Base-by-base conservation (phyloP, 2,888 invertebrate species). In the Phasia obesa region DNA sequence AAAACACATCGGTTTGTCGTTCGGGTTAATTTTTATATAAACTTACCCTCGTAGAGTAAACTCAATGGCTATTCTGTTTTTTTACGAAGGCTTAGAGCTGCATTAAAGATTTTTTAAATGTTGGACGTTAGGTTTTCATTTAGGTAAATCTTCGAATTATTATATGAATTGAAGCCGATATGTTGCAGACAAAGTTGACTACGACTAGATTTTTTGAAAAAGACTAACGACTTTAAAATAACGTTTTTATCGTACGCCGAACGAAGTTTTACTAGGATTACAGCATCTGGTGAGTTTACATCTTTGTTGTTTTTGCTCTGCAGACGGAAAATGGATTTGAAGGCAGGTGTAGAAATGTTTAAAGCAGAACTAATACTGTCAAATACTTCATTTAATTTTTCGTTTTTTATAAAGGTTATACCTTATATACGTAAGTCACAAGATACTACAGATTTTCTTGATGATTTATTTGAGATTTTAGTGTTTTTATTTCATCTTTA, bases 11-110 rank as follows among this genome's bases (percentile, higher is more conserved):
- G 31, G 27, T 17, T 64, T 15, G 49, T 49, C 64, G 21, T 9
- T 6, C 6, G 42, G 11, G 25, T 69, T 55, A 13, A 49, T 31
- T 55, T 69, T 69, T 44, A 69, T 69, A 6, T 69, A 55, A 11
- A 55, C 55, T 15, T 55, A 9, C 9, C 51, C 67, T 11, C 67
- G 53, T 23, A 65, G 9, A n/a, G 65, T 38, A 53, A 53, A 67
- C 2, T 51, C 67, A 25, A 15, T 25, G 15, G 21, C 2, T 31
- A 51, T 11, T 35, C 19, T 7, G 3, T 65, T 35, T 42, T 53
- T 38, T 53, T 53, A 38, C 17, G 51, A 1, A 67, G 13, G 23
- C 7, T 38, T n/a, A 67, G n/a, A 42, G 67, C 67, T 7, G 42
- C n/a, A 38, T 38, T 38, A 6, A 67, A 25, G 17, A 67, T 67